These are phyloP conservation scores for Perccottus glenii DNA, from an alignment of 2,113 vertebrate species.

Conservation along the genomic window DNA sequence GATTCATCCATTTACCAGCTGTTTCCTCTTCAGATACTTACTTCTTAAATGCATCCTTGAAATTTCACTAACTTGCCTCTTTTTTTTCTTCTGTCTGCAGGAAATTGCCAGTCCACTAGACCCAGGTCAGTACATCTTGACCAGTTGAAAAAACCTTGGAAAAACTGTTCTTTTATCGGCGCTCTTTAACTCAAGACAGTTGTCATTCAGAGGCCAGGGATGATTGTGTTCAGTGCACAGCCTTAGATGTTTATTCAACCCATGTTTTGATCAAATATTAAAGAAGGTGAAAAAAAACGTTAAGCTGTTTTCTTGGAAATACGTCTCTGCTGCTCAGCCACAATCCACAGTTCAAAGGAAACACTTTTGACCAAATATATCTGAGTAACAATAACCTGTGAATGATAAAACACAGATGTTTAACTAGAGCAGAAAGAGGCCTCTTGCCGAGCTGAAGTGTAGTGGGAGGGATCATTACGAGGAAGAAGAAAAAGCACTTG, in stretches of 20 bases:
- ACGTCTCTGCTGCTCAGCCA: slow-evolving; percentile 2
- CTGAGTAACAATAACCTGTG: slow-evolving; percentile 36
- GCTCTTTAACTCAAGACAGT: slow-evolving; percentile 2
- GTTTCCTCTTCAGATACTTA: neutral
- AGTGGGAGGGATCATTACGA: slow-evolving; percentile 68
- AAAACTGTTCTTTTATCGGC: slow-evolving; percentile 35
- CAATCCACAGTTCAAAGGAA: slow-evolving; percentile 11
- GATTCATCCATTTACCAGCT: neutral
- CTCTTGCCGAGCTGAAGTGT: slow-evolving; percentile 50
- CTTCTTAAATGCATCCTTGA: slow-evolving; percentile 3
- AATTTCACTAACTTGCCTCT: slow-evolving; percentile 10
- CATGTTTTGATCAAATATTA: slow-evolving; percentile 33
- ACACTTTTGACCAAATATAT: slow-evolving; percentile 31
- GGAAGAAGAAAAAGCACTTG: slow-evolving; percentile 49
- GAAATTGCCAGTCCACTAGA: slow-evolving; percentile 44
- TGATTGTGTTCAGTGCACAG: slow-evolving; percentile 18
- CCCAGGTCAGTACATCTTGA: slow-evolving; percentile 68
- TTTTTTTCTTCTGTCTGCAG: slow-evolving; percentile 43
- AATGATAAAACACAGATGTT: slow-evolving; percentile 31
- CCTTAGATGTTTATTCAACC: slow-evolving; percentile 15
- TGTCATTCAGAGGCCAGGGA: slow-evolving; percentile 26
- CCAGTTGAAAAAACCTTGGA: slow-evolving; percentile 27
- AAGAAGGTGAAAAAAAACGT: slow-evolving; percentile 3
- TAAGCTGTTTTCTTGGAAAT: slow-evolving; percentile 31
- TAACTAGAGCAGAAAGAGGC: slow-evolving; percentile 33